Conservation (phyloP, 2,113 vertebrate genomes). For the Pygoscelis antarcticus region DNA sequence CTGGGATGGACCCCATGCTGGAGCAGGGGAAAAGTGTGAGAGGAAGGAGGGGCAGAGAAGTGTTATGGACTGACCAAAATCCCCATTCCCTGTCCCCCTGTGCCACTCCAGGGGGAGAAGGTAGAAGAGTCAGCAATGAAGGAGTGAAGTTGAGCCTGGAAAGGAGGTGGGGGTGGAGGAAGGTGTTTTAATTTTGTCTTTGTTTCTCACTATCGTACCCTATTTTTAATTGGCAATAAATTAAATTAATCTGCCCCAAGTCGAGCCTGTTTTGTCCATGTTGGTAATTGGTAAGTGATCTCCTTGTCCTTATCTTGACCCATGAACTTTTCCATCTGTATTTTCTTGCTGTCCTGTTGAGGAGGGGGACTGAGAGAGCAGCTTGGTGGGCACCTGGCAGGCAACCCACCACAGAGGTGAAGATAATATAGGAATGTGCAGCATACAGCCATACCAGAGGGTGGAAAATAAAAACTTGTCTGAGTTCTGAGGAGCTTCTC, state of each 20-base stretch:
- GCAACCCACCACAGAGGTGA: not conserved
- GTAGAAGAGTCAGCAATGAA: not conserved
- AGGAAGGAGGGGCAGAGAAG: not conserved
- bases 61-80: not conserved
- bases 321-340: not conserved
- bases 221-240: not conserved
- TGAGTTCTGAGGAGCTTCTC: not conserved
- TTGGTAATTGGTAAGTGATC: not conserved
- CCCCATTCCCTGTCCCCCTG: too few species aligned
- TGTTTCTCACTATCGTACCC: not conserved
- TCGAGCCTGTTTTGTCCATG: not conserved
- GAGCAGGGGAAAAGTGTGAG: not conserved
- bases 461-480: not conserved
- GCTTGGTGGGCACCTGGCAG: not conserved
- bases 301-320: not conserved
- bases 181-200: not conserved
- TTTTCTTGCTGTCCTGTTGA: not conserved
- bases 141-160: not conserved
- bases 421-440: not conserved
- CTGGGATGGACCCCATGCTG: not conserved
- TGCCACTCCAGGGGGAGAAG: too few species aligned
- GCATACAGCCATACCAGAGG: too few species aligned
- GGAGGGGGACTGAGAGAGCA: not conserved
- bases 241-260: not conserved
- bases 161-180: not conserved